Conservation (phyloP, 2,888 invertebrate species). For the Tipula confusa region DNA sequence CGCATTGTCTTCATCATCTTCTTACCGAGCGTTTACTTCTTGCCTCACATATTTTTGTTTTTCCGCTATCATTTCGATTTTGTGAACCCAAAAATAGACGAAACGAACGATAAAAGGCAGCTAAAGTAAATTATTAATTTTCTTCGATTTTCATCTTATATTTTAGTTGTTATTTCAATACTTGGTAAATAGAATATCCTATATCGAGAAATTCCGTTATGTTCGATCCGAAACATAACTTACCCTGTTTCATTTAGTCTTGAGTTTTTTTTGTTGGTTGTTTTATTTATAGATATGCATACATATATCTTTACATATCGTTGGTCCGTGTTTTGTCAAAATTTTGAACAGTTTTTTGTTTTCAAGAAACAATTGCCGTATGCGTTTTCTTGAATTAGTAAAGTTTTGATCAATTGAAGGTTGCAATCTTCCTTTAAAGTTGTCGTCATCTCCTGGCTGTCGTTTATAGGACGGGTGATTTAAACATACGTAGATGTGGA, state of each 20-base stretch:
- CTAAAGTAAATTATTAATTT: neutral
- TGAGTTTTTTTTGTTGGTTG: neutral
- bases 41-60: neutral
- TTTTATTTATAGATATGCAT: neutral
- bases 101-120: neutral
- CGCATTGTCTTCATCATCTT: neutral
- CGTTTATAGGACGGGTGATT: too few relatives aligned
- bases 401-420: too few relatives aligned
- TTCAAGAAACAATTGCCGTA: too few relatives aligned
- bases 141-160: neutral
- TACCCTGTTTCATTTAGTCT: neutral
- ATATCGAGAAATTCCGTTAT: neutral
- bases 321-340: too few relatives aligned
- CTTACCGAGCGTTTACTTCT: neutral
- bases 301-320: neutral
- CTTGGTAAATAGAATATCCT: neutral
- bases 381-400: too few relatives aligned
- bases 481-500: too few relatives aligned
- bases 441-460: too few relatives aligned
- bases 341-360: too few relatives aligned
- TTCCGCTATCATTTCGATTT: neutral
- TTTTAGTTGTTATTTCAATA: neutral
- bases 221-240: neutral
- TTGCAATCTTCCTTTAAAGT: too few relatives aligned
- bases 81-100: neutral